Base-by-base conservation (phyloP, 1,140 invertebrate species). In the Asbolus verrucosus region DNA sequence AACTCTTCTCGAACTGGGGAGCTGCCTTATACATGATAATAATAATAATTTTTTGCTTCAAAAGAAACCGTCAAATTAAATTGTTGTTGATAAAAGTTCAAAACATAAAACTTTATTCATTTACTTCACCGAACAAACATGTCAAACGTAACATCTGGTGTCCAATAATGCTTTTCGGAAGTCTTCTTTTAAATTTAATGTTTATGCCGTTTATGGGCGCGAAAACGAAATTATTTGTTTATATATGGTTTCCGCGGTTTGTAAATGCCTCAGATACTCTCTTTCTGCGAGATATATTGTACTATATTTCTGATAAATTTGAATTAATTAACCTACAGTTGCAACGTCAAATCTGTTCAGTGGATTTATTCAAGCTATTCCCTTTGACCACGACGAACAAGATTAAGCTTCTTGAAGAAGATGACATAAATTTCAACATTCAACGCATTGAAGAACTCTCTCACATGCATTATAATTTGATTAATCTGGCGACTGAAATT, bases 241-340 rank as follows among this genome's bases (percentile, higher is more conserved):
- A 54, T 13, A 11, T 27, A 6, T 54, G 46, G 19, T 13, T 54
- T 24, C 21, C 46, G 1, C 8, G 1, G 5, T 3, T 54, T 3
- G 27, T 54, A 6, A 13, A 21, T 14, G 11, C 46, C n/a, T 27
- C 19, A 11, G 46, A 54, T n/a, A 13, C 18, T 54, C 1, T 54
- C 6, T 54, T 24, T 14, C 18, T 54, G 46, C 13, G n/a, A 14
- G 46, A 30, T 14, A 11, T 54, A n/a, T 27, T 54, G 3, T 27
- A 24, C 9, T 54, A 54, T 15, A n/a, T 27, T 54, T 4, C 9
- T 54, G 19, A 54, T 2, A 54, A 24, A 24, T 54, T 54, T 15
- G 11, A 54, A 13, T 30, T 14, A 13, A 54, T 54, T 16, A 54
- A 54, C 11, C 21, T 14, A 15, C 4, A 54, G n/a, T 54, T 54